phyloP scores from a whole-genome alignment of 1,140 invertebrate species.

The Hetaerina americana region DNA sequence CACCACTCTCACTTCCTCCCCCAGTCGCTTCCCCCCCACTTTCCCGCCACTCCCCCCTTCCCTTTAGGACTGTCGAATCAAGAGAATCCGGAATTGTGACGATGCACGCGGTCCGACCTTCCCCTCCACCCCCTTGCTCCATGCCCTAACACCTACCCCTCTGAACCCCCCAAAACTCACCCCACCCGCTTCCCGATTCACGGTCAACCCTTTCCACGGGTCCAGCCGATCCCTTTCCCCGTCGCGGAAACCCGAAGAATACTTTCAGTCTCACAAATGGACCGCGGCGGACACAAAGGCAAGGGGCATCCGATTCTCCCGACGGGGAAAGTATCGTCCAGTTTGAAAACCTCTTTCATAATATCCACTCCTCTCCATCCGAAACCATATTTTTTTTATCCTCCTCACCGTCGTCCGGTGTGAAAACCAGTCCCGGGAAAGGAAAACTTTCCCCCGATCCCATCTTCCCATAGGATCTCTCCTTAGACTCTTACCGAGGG shows the following conservation, averaged over 20 bases:
- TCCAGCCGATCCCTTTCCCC: no score
- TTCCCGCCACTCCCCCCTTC: neutral
- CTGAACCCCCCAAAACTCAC: no score
- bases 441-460: neutral
- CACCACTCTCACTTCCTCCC: neutral
- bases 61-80: neutral
- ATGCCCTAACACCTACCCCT: neutral
- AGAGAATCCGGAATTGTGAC: neutral
- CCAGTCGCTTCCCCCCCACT: neutral
- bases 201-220: neutral
- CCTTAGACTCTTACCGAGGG: neutral
- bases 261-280: neutral
- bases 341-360: neutral
- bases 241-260: no score
- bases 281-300: neutral
- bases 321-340: neutral
- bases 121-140: neutral
- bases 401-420: no score
- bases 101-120: neutral
- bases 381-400: no score
- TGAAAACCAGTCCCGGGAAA: no score
- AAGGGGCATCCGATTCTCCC: neutral
- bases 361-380: no score
- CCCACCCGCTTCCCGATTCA: no score
- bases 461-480: neutral